phyloP scores from a whole-genome alignment of 2,888 invertebrate genomes.

The Aleiodes leptofemur region DNA sequence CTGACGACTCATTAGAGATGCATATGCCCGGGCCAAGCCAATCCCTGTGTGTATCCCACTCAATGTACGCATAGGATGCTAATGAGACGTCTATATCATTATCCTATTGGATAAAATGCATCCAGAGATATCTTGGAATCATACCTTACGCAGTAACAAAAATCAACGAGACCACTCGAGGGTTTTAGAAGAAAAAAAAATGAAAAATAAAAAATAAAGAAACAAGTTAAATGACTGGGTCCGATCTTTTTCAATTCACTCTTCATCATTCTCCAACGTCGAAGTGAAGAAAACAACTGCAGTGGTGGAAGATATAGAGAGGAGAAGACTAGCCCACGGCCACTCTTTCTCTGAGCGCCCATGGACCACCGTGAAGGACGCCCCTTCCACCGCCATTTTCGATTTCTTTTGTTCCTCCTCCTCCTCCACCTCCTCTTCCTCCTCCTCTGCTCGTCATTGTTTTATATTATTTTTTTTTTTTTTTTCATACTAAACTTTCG shows the following conservation, averaged over 20 bases:
- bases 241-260: constrained; percentile 24
- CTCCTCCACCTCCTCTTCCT: constrained; percentile 4
- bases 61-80: constrained; percentile 58
- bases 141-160: constrained; percentile 48
- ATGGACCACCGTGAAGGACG: constrained; percentile 72
- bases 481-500: not conserved
- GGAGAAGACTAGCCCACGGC: constrained; percentile 61
- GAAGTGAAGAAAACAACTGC: constrained; percentile 54
- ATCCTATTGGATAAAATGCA: constrained; percentile 63
- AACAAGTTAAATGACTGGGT: constrained; percentile 6
- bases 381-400: constrained; percentile 47
- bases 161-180: constrained; percentile 60
- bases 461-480: not conserved
- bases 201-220: no score
- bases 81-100: constrained; percentile 74
- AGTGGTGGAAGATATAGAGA: constrained; percentile 50
- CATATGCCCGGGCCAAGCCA: constrained; percentile 62
- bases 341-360: constrained; percentile 58
- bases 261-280: constrained; percentile 36
- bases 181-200: constrained; percentile 39
- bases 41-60: constrained; percentile 58
- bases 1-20: constrained; percentile 69
- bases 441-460: not conserved
- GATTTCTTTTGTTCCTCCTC: constrained; percentile 53
- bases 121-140: constrained; percentile 38